Percentiles rank a stretch among this genome's conserved stretches.
Evolutionary conservation across 2,113 vertebrate species (phyloP).

Genomic region (Tachuris rubrigastra): DNA sequence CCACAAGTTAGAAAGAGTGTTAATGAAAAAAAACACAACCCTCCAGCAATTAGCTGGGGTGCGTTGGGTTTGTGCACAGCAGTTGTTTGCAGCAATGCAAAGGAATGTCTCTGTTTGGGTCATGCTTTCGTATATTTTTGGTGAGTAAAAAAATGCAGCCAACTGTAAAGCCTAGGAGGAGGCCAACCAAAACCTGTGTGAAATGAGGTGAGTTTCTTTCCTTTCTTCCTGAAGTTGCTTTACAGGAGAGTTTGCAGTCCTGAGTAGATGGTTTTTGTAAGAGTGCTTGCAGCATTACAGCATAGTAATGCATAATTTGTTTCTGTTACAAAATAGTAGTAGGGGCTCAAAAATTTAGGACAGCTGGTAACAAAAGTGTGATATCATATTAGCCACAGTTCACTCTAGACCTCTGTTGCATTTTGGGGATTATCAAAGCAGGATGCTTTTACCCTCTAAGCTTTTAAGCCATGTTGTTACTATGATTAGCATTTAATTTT

Average conservation of each 20-base stretch:
- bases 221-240: not conserved
- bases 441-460: conserved; percentile 52
- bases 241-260: not conserved
- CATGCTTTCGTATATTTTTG: not conserved
- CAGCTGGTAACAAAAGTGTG: not conserved
- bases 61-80: not conserved
- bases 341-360: not conserved
- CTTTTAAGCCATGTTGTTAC: conserved; percentile 23
- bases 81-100: not conserved
- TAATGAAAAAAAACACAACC: not conserved
- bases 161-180: not conserved
- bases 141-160: not conserved
- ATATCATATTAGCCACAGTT: not conserved
- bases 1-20: not conserved
- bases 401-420: not conserved
- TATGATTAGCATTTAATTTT: not conserved
- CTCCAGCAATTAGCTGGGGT: not conserved
- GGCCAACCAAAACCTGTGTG: not conserved
- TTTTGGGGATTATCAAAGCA: conserved; percentile 11
- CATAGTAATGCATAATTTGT: not conserved
- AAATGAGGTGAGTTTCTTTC: conserved; percentile 10
- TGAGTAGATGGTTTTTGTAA: not conserved
- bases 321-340: not conserved
- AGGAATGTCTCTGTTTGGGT: not conserved
- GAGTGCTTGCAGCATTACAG: not conserved